Conservation (phyloP, 2,797 vertebrate genomes). For the Eupleurogrammus muticus region DNA sequence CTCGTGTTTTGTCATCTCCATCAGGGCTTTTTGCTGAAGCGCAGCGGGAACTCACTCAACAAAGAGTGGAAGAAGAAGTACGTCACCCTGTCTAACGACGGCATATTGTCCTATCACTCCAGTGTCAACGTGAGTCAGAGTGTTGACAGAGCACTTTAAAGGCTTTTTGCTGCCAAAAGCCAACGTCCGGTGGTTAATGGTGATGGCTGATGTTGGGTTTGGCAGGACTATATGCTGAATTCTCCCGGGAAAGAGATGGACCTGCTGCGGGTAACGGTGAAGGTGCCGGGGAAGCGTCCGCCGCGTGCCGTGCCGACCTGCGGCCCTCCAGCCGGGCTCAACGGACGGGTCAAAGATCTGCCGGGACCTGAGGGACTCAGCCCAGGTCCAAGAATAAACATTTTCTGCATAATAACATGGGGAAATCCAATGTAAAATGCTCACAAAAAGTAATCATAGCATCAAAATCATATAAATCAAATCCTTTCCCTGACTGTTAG, state of each 20-base stretch:
- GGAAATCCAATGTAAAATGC: not conserved
- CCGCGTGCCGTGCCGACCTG: conserved; percentile 89
- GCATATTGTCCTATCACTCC: conserved; percentile 93
- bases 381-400: conserved; percentile 60
- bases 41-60: conserved; percentile 94
- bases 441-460: not conserved
- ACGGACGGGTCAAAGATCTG: conserved; percentile 89
- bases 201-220: conserved; percentile 42
- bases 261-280: conserved; percentile 92
- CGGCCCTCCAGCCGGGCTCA: conserved; percentile 88
- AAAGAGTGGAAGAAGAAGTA: conserved; percentile 99
- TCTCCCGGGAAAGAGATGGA: conserved; percentile 95
- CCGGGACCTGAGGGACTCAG: conserved; percentile 80
- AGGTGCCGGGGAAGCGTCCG: conserved; percentile 93
- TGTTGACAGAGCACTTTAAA: conserved; percentile 13
- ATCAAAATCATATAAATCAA: too few relatives aligned
- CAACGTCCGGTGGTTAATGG: conserved; percentile 24
- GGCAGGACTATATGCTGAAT: conserved; percentile 93
- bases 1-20: conserved; percentile 35
- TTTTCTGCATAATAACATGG: not conserved
- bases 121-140: conserved; percentile 91
- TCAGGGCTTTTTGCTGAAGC: conserved; percentile 92
- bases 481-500: not conserved
- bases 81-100: conserved; percentile 91
- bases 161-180: conserved; percentile 18